phyloP scores from a whole-genome alignment of 2,888 invertebrate species.

The Stictocephala bisonia region DNA sequence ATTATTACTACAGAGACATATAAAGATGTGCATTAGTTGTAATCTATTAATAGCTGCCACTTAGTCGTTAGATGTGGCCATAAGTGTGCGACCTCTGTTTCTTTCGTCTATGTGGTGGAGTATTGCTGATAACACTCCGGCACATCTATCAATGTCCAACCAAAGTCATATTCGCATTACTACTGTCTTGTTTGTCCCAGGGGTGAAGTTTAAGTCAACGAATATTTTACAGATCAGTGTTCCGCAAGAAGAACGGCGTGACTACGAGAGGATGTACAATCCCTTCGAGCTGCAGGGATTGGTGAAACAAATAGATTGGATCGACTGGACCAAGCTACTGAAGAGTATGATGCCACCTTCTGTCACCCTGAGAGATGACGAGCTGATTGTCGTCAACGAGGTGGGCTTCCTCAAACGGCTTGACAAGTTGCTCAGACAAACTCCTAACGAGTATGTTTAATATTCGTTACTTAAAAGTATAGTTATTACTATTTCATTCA shows the following conservation, averaged over 20 bases:
- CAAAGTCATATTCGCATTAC: no score
- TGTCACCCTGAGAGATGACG: slow-evolving; percentile 72
- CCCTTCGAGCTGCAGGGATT: slow-evolving; percentile 85
- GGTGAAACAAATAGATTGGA: slow-evolving; percentile 77
- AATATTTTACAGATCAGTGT: slow-evolving; percentile 90
- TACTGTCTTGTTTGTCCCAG: slow-evolving; percentile 68
- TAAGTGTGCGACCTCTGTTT: no score
- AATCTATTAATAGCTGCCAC: no score
- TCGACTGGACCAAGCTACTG: slow-evolving; percentile 87
- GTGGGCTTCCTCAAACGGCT: slow-evolving; percentile 82
- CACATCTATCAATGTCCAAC: no score
- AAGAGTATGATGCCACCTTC: slow-evolving; percentile 80
- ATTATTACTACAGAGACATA: no score
- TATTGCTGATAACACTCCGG: no score
- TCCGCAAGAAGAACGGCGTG: slow-evolving; percentile 89
- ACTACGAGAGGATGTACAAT: slow-evolving; percentile 91
- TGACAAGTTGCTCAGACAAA: slow-evolving; percentile 70
- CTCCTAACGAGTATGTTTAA: slow-evolving; percentile 68
- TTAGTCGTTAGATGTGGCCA: no score
- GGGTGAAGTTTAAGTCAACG: no score
- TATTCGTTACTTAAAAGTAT: no score
- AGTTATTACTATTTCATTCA: no score
- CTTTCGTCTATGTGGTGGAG: no score
- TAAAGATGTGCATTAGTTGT: no score
- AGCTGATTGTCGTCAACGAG: slow-evolving; percentile 86